A percentile compares a stretch with the other conserved stretches of the same genome.
Conservation (phyloP, 2,797 vertebrate species). For the Huso huso region DNA sequence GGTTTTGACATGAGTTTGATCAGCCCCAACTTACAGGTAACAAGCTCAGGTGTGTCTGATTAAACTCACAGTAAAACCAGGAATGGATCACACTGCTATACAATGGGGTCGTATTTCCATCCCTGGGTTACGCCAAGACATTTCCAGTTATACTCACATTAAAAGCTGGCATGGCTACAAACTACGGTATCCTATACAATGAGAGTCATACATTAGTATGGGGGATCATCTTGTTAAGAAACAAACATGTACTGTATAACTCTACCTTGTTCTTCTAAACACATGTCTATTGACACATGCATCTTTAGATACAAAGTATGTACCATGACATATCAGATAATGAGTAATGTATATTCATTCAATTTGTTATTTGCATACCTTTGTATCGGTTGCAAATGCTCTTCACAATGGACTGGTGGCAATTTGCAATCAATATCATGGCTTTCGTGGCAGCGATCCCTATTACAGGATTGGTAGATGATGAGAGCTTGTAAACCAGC, state of each 20-base stretch:
- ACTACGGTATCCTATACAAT: not conserved
- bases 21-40: no score
- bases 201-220: no score
- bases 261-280: no score
- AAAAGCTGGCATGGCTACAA: not conserved
- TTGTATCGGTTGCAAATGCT: constrained; percentile 63
- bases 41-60: no score
- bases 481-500: constrained; percentile 75
- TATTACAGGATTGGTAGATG: constrained; percentile 63
- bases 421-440: constrained; percentile 60
- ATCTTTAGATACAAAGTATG: not conserved
- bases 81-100: no score
- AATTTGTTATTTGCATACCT: constrained; percentile 53
- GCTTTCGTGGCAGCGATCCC: constrained; percentile 65
- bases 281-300: not conserved
- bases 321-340: not conserved
- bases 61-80: no score
- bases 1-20: no score
- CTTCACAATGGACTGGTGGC: constrained; percentile 48
- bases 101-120: no score
- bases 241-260: no score
- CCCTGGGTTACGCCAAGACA: constrained; percentile 12
- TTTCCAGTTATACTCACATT: constrained; percentile 14
- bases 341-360: not conserved
- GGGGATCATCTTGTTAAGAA: no score